Conservation (phyloP, 2,797 vertebrate species). For the Manis crassicaudata region DNA sequence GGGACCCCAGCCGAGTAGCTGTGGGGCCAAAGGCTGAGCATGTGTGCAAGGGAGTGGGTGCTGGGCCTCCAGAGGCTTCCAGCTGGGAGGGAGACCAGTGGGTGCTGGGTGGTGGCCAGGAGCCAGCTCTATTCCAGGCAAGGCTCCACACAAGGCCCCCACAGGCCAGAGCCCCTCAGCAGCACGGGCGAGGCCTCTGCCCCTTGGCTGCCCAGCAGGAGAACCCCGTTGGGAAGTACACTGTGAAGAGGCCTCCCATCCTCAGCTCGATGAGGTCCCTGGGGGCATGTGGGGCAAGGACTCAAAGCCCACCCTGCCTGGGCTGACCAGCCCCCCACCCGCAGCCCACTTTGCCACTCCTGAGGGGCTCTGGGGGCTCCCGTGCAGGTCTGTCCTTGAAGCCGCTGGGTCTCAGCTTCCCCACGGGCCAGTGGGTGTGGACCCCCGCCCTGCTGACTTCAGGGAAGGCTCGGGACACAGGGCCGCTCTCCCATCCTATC, state of each 20-base stretch:
- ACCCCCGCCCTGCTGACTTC: no score
- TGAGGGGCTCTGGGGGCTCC: rapidly evolving
- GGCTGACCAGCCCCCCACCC: neutral
- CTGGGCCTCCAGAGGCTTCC: neutral
- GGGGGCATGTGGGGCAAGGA: neutral
- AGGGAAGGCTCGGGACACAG: neutral
- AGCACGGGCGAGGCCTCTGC: rapidly evolving
- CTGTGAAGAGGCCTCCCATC: rapidly evolving
- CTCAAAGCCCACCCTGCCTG: neutral
- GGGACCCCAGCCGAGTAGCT: neutral
- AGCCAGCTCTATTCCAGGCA: no score
- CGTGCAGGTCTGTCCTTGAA: neutral
- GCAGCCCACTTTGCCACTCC: neutral
- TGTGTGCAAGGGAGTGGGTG: rapidly evolving
- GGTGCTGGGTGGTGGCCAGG: rapidly evolving
- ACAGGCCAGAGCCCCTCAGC: neutral
- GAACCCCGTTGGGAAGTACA: neutral
- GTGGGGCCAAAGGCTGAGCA: neutral
- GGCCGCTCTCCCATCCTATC: neutral
- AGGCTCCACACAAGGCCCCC: neutral
- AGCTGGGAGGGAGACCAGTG: neutral
- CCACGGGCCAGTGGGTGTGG: neutral
- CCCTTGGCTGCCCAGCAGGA: no score
- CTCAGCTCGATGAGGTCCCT: rapidly evolving
- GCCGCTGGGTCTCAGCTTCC: neutral